Conservation (phyloP, 2,797 vertebrate species). For the Falco columbarius region DNA sequence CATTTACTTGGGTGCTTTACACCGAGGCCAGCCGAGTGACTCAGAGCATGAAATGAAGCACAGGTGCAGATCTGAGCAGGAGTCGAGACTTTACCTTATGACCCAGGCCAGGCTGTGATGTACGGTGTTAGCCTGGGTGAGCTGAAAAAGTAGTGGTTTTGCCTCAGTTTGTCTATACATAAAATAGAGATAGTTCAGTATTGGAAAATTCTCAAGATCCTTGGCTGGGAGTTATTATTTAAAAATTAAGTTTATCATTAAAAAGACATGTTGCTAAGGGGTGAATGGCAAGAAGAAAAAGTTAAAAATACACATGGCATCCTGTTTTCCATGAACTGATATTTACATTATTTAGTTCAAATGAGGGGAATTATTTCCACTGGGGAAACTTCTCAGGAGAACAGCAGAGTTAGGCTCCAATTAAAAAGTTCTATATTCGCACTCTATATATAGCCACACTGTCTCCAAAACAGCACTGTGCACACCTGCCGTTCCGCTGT, state of each 20-base stretch:
- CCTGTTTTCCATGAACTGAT: background rate
- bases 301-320: background rate
- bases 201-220: background rate
- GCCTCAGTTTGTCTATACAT: background rate
- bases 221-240: background rate
- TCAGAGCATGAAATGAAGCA: conserved; percentile 4
- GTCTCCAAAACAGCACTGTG: background rate
- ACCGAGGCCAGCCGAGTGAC: background rate
- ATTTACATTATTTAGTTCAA: background rate
- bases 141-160: background rate
- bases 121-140: background rate
- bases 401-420: background rate
- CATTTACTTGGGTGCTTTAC: background rate
- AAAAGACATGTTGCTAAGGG: background rate
- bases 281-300: background rate
- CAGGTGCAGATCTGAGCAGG: background rate
- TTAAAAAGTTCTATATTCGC: background rate
- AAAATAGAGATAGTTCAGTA: background rate
- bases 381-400: background rate
- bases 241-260: background rate
- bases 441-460: background rate
- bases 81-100: background rate
- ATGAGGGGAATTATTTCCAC: background rate
- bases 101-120: background rate
- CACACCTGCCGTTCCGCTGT: background rate